A percentile compares a stretch with the other conserved stretches of the same genome.
These are phyloP conservation scores for Oscheius sp. DNA, from an alignment of 2,888 invertebrate species.

Conservation along the genomic window DNA sequence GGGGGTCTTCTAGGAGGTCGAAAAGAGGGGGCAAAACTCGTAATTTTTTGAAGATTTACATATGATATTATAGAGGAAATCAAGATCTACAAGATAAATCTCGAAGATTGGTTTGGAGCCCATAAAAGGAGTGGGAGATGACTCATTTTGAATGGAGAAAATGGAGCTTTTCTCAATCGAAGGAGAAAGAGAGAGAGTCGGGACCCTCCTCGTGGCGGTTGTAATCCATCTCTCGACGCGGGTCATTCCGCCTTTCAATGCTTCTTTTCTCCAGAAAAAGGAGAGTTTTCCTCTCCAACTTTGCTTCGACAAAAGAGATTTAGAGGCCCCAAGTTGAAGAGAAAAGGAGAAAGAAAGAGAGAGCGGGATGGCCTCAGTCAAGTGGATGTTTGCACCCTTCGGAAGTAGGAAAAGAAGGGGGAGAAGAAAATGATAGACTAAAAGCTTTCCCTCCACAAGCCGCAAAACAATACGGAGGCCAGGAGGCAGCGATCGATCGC, in stretches of 20 bases:
- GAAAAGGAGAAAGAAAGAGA: background rate
- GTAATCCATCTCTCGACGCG: background rate
- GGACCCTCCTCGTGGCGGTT: too few relatives aligned
- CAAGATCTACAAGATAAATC: too few relatives aligned
- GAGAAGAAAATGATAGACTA: background rate
- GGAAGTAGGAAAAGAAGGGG: background rate
- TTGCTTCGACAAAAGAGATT: background rate
- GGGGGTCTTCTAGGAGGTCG: too few relatives aligned
- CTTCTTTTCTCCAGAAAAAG: background rate
- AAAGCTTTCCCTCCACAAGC: background rate
- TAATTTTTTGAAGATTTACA: too few relatives aligned
- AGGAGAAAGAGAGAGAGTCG: too few relatives aligned
- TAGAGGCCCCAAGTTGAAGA: too few relatives aligned
- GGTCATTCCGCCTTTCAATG: background rate
- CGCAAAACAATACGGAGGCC: constrained; percentile 22
- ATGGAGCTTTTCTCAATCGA: too few relatives aligned
- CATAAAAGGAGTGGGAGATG: too few relatives aligned
- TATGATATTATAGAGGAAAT: too few relatives aligned
- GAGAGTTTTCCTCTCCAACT: background rate
- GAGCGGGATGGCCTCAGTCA: background rate
- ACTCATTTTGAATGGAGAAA: too few relatives aligned
- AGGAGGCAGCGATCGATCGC: constrained; percentile 10
- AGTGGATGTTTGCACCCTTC: constrained; percentile 21
- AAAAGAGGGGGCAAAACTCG: too few relatives aligned
- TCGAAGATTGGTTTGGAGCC: too few relatives aligned